A percentile compares a stretch with the other conserved stretches of the same genome.
Conservation (phyloP, 2,113 vertebrate genomes). For the Rhinolophus ferrumequinum region DNA sequence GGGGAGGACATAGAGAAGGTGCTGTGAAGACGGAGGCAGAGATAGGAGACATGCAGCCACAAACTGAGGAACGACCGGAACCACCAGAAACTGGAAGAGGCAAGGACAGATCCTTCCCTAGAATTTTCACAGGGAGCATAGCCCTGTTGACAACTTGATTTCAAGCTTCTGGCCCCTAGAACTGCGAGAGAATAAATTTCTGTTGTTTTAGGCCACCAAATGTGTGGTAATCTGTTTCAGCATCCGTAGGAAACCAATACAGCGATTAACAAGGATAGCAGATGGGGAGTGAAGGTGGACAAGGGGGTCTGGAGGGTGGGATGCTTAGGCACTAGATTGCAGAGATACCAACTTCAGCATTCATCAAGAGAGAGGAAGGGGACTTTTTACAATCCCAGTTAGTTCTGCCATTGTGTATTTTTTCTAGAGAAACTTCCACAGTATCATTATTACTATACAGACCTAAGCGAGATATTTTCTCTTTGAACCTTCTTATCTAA, state of each 20-base stretch:
- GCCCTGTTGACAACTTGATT: not conserved
- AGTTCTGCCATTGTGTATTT: not conserved
- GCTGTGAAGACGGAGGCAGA: accelerated
- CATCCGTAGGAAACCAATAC: not conserved
- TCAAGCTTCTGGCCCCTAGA: not conserved
- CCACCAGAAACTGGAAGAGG: not conserved
- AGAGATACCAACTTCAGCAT: not conserved
- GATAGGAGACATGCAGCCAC: not conserved
- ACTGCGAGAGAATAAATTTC: not conserved
- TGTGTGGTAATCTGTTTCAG: not conserved
- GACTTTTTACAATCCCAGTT: not conserved
- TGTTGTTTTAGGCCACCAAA: not conserved
- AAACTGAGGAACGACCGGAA: not conserved
- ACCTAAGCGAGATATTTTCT: not conserved
- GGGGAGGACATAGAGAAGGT: not conserved
- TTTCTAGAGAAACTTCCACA: constrained; percentile 12
- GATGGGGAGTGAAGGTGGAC: too few species aligned
- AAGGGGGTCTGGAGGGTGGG: accelerated
- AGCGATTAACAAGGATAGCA: not conserved
- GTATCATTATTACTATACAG: not conserved
- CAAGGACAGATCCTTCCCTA: not conserved
- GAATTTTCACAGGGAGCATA: not conserved
- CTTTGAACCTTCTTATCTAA: not conserved
- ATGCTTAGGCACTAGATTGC: not conserved
- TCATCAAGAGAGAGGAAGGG: not conserved